phyloP scores from a whole-genome alignment of 2,888 invertebrate species.

The Drosophila phalerata region DNA sequence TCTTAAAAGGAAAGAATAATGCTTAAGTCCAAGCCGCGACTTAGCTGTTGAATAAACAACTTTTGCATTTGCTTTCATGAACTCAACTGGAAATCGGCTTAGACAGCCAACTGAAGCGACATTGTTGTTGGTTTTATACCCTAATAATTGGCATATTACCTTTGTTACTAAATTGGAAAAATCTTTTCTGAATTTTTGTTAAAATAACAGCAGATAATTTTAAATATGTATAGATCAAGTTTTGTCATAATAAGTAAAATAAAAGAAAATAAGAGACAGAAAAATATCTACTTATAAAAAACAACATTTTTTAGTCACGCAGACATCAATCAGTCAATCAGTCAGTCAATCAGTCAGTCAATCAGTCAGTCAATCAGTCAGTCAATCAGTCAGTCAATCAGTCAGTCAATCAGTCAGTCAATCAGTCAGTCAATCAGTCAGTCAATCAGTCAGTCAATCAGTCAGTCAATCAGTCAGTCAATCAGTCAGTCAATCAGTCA shows the following conservation, averaged over 20 bases:
- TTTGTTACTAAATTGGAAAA: neutral
- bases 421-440: too few relatives aligned
- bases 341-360: neutral
- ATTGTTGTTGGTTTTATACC: conserved; percentile 39
- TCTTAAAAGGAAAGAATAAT: conserved; percentile 50
- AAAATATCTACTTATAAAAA: too few relatives aligned
- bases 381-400: neutral
- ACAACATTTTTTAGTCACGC: too few relatives aligned
- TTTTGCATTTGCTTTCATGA: conserved; percentile 74
- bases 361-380: neutral
- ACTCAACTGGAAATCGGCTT: conserved; percentile 74
- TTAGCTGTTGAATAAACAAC: conserved; percentile 75
- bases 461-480: too few relatives aligned
- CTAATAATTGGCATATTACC: conserved; percentile 23
- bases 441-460: too few relatives aligned
- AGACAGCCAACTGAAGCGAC: conserved; percentile 43
- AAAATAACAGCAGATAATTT: neutral
- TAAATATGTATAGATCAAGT: too few relatives aligned
- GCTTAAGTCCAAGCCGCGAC: conserved; percentile 57
- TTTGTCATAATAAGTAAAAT: too few relatives aligned
- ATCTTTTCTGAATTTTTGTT: neutral
- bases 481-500: neutral
- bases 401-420: too few relatives aligned
- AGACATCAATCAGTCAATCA: too few relatives aligned
- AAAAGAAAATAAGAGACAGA: neutral